Base-by-base conservation (phyloP, 2,888 invertebrate genomes). In the Agonopterix arenella region DNA sequence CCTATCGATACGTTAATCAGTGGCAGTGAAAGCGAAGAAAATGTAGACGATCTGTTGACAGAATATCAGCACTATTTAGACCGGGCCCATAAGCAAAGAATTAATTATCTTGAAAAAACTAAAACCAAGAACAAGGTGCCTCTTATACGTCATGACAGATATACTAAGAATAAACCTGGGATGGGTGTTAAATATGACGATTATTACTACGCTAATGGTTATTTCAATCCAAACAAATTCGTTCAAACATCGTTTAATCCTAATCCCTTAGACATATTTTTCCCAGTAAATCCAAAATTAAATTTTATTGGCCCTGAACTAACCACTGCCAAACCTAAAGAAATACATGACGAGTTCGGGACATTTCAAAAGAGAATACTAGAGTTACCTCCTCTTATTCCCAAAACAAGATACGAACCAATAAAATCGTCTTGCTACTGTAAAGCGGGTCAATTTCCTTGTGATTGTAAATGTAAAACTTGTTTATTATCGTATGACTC, bases 41-140 rank as follows among this genome's bases (percentile, higher is more conserved):
- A 78, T 47, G 61, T 84, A 13, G 83, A 85, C 55, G 77, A 81
- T 58, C 71, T 89, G 44, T 56, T 88, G 54, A 67, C 70, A 36
- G 84, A 88, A 69, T 89, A 88, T 57, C 83, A 88, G 59, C 74
- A 73, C 45, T 78, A 80, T 57, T 72, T 89, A 62, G 82, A 88
- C 44, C 86, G 74, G 60, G 84, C 83, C 50, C 80, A 84, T 46
- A 83, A 81, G 54, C 83, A 86, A 56, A 72, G 73, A 54, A 59
- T 71, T 48, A 69, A 67, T 48, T 81, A 78, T 55, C 54, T 76
- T 10, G 80, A 81, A 57, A 82, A 77, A 61, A 57, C 63, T 18
- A 82, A 80, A 66, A 50, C 58, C 2, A 88, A 88, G 75, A 88
- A 84, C 53, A 85, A 84, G 67, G 74, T 83, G 36, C 86, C 86